These are phyloP conservation scores for Lichenostomus cassidix DNA, from an alignment of 2,113 vertebrate genomes.

Conservation along the genomic window DNA sequence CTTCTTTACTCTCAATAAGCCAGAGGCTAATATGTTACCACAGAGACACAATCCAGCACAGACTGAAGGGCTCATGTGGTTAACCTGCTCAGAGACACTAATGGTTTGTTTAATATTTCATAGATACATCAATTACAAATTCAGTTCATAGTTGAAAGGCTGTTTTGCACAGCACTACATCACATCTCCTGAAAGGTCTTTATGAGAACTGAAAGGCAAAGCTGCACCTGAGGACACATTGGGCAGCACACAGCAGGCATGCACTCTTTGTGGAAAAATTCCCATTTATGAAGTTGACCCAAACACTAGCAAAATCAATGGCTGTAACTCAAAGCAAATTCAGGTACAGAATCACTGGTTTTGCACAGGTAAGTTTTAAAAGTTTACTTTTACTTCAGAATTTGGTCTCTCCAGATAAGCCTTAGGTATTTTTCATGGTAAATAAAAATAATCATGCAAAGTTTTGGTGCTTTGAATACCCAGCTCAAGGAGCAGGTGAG, in stretches of 20 bases:
- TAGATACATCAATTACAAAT: not conserved
- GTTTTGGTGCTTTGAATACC: not conserved
- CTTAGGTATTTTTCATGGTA: not conserved
- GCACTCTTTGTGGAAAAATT: not conserved
- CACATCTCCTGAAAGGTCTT: not conserved
- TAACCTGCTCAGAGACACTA: not conserved
- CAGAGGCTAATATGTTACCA: not conserved
- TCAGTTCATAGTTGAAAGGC: not conserved
- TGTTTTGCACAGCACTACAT: not conserved
- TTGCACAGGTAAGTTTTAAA: not conserved
- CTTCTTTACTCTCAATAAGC: not conserved
- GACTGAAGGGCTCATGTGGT: not conserved
- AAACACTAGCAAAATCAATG: not conserved
- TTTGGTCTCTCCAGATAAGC: not conserved
- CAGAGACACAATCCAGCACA: fast-evolving
- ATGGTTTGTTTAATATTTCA: conserved; percentile 30
- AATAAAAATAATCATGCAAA: not conserved
- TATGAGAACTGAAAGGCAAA: not conserved
- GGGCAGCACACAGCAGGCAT: not conserved
- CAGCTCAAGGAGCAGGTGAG: not conserved
- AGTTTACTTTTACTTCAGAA: not conserved
- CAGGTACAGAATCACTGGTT: not conserved
- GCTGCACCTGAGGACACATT: not conserved
- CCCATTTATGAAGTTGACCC: not conserved
- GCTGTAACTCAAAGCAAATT: not conserved